These are phyloP conservation scores for Ailuropoda melanoleuca DNA, from an alignment of 2,113 vertebrate genomes.

Conservation along the genomic window DNA sequence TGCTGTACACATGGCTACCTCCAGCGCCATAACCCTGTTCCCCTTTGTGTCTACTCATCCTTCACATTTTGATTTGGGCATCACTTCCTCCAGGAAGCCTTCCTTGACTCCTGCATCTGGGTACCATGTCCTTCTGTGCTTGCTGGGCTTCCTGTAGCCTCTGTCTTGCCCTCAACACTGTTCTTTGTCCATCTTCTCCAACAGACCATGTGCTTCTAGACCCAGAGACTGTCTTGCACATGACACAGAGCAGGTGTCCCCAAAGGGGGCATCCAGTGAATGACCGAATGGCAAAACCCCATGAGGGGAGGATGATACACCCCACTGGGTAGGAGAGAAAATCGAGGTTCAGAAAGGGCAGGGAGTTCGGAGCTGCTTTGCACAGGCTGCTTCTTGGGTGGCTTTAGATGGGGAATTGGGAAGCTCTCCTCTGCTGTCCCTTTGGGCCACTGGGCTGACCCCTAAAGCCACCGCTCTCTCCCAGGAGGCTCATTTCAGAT, in stretches of 20 bases:
- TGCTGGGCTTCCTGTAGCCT: fast-evolving
- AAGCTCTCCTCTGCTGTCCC: background rate
- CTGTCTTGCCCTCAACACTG: background rate
- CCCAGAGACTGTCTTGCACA: background rate
- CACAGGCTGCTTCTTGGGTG: too few relatives aligned
- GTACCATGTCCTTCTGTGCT: background rate
- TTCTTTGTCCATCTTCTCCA: background rate
- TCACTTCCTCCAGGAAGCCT: background rate
- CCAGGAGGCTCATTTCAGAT: too few relatives aligned
- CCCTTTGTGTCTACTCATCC: too few relatives aligned
- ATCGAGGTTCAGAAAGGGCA: fast-evolving
- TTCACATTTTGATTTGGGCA: background rate
- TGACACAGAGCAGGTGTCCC: background rate
- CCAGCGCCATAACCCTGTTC: too few relatives aligned
- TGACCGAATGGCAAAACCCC: fast-evolving
- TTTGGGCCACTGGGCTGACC: background rate
- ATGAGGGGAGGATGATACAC: fast-evolving
- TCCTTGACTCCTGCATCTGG: background rate
- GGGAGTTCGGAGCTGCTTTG: fast-evolving
- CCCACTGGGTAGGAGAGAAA: fast-evolving
- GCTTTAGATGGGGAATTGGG: fast-evolving
- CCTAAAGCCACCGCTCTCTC: fast-evolving
- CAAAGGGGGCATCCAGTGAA: fast-evolving
- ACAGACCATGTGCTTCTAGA: background rate
- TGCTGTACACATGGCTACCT: fast-evolving